Evolutionary conservation across 2,888 invertebrate species (phyloP).

Genomic region (Axea sp.): DNA sequence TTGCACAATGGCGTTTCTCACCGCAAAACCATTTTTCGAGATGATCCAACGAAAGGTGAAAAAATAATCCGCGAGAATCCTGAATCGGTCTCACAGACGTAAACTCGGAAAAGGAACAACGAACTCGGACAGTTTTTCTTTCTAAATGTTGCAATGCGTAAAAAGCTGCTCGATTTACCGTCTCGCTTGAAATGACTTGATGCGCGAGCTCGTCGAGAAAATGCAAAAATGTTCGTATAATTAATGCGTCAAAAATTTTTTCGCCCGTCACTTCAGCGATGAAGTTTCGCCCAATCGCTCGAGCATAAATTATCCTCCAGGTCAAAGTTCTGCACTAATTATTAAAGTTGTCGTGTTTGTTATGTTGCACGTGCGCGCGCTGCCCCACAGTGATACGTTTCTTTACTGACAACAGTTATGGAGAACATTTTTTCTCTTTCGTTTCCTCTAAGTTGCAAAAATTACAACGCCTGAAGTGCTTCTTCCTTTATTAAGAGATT

Average conservation of each 20-base stretch:
- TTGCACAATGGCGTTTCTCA: constrained; percentile 33
- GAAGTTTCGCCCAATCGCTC: constrained; percentile 20
- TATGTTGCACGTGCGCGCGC: constrained; percentile 14
- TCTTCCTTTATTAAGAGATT: too few relatives aligned
- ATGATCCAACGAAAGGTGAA: constrained; percentile 63
- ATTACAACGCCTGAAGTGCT: too few relatives aligned
- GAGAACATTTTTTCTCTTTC: too few relatives aligned
- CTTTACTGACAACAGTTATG: too few relatives aligned
- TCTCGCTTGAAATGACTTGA: constrained; percentile 32
- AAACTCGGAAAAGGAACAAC: constrained; percentile 64
- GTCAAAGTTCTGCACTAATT: constrained; percentile 36
- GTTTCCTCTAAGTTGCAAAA: too few relatives aligned
- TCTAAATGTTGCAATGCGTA: constrained; percentile 31
- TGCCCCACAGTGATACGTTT: constrained; percentile 9
- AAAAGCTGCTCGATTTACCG: constrained; percentile 40
- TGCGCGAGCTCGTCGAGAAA: constrained; percentile 14
- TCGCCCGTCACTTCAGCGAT: constrained; percentile 21
- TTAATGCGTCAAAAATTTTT: constrained; percentile 37
- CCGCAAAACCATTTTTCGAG: constrained; percentile 62
- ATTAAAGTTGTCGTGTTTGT: constrained; percentile 44
- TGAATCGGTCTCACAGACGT: constrained; percentile 59
- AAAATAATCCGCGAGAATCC: constrained; percentile 61
- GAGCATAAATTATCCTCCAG: constrained; percentile 20
- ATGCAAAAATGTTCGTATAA: constrained; percentile 38
- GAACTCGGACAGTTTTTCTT: constrained; percentile 44